Percentiles rank a stretch among this genome's conserved stretches.
These are phyloP conservation scores for Phyllostomus hastatus DNA, from an alignment of 2,113 vertebrate species.

Conservation along the genomic window DNA sequence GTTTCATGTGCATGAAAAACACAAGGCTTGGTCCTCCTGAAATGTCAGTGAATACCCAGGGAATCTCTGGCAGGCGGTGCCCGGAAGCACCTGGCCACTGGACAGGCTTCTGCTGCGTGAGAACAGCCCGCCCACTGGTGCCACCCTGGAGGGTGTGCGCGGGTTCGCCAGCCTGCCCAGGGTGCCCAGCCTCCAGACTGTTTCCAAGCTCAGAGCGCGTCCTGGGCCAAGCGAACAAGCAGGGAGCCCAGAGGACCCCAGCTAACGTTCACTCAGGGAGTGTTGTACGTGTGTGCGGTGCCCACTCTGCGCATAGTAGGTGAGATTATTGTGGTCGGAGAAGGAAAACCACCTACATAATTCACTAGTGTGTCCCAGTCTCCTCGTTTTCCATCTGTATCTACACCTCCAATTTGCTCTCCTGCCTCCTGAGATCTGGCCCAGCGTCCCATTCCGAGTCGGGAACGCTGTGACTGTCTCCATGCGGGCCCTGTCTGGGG, in stretches of 20 bases:
- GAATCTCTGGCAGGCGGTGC: not conserved
- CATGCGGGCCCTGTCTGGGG: not conserved
- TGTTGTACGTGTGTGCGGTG: not conserved
- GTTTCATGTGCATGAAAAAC: not conserved
- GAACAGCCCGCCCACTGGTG: not conserved
- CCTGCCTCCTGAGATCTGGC: not conserved
- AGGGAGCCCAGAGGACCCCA: not conserved
- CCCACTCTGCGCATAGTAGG: not conserved
- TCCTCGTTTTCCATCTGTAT: conserved; percentile 21
- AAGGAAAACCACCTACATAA: not conserved
- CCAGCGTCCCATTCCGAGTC: not conserved
- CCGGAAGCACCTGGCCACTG: not conserved
- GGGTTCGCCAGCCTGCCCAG: not conserved
- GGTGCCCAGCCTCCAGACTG: not conserved
- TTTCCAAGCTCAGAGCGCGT: not conserved
- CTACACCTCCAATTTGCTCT: not conserved
- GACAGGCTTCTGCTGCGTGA: not conserved
- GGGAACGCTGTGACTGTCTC: not conserved
- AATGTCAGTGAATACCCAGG: conserved; percentile 2
- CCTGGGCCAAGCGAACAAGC: not conserved
- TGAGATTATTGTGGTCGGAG: not conserved
- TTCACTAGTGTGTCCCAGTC: not conserved
- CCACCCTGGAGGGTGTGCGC: not conserved
- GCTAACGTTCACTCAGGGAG: not conserved
- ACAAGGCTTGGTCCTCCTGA: not conserved